Evolutionary conservation across 2,888 invertebrate species (phyloP).

Genomic region (Rapana venosa): DNA sequence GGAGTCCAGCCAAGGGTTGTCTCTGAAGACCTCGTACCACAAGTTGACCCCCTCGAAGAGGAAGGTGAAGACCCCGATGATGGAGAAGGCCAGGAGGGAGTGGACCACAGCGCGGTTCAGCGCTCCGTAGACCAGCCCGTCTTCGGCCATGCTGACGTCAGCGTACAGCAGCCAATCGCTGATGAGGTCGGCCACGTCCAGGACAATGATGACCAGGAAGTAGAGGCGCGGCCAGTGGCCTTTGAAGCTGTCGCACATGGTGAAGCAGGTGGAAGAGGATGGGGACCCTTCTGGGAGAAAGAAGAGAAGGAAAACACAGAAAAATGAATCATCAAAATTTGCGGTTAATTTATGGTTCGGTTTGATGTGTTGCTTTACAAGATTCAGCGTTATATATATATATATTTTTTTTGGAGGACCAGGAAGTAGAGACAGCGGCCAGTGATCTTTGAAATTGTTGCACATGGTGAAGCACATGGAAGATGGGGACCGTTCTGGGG

Average conservation of each 20-base stretch:
- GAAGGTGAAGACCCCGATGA: slow-evolving; percentile 52
- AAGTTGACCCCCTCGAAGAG: slow-evolving; percentile 43
- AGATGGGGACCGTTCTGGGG: too few relatives aligned
- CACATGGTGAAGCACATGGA: too few relatives aligned
- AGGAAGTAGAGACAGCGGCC: too few relatives aligned
- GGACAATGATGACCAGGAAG: slow-evolving; percentile 44
- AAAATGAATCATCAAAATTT: too few relatives aligned
- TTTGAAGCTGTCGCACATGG: neutral
- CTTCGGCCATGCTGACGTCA: slow-evolving; percentile 55
- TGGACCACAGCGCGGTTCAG: slow-evolving; percentile 44
- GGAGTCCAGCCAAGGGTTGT: slow-evolving; percentile 53
- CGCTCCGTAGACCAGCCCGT: slow-evolving; percentile 66
- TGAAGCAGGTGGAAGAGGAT: neutral
- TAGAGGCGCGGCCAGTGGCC: neutral
- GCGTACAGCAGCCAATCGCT: slow-evolving; percentile 65
- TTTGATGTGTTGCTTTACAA: too few relatives aligned
- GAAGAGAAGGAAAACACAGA: too few relatives aligned
- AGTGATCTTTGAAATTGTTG: too few relatives aligned
- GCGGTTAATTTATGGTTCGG: too few relatives aligned
- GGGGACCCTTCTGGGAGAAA: neutral
- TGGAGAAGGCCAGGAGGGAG: slow-evolving; percentile 58
- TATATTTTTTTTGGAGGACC: too few relatives aligned
- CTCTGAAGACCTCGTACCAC: slow-evolving; percentile 51
- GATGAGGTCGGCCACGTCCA: slow-evolving; percentile 58
- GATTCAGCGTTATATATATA: too few relatives aligned